Evolutionary conservation across 1,140 invertebrate species (phyloP), one percentile per base, ranked within the genome.

Genomic region (Pseudomyrmex sp.): DNA sequence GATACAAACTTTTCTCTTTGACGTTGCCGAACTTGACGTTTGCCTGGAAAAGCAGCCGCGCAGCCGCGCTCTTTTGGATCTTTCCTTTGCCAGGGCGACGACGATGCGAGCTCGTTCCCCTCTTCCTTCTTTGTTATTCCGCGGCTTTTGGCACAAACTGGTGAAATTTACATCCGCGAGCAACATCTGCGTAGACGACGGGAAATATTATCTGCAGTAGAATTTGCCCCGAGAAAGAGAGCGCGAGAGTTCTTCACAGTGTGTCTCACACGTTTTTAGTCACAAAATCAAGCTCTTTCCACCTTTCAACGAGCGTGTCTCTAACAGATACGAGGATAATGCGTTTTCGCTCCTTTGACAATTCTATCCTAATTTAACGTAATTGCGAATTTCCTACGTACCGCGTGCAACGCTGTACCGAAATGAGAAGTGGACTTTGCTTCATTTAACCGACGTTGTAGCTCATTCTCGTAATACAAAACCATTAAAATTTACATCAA

Each of bases 161-260:
- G 5, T 65, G 46, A 77, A 77, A 79, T 79, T 79, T 69, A 48
- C 44, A 69, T 69, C 65, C 46, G 26, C 50, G 7, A 12, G 9
- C 50, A 12, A 52, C 35, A 65, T 44, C 35, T 65, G 46, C 62
- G 15, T 65, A 79, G 20, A 50, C 2, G 44, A 79, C 5, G 35
- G 0, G 23, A 35, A 48, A 70, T 58, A 58, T 69, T 48, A n/a
- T 66, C 56, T 46, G 20, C n/a, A 48, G 44, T 48, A n/a, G 20
- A 63, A 18, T 15, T 61, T 20, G 13, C 5, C 12, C 2, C 26
- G 26, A 26, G 26, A 26, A 2, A 3, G 1, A 44, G 35, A 35
- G 35, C 5, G 35, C 5, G 4, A 5, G 7, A 35, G 35, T 35
- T 35, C 26, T 35, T 35, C 26, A 18, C 18, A 20, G 2, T n/a